These are phyloP conservation scores for Nannoperca obscura DNA, from an alignment of 2,797 vertebrate species.

Conservation along the genomic window DNA sequence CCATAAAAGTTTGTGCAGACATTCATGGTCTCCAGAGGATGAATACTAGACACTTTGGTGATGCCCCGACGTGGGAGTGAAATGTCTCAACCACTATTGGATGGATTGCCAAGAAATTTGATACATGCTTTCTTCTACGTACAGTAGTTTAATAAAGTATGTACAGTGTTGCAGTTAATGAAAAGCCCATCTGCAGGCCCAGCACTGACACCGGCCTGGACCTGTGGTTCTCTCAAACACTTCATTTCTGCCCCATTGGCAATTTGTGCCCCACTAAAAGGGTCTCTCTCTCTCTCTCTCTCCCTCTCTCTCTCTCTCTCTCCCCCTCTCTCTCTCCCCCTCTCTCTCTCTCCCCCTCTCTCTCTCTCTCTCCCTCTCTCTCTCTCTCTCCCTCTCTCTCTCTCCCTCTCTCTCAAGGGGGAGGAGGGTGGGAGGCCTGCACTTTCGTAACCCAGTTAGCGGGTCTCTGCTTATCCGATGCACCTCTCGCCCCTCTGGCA, in stretches of 20 bases:
- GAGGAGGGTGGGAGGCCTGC: conserved; percentile 44
- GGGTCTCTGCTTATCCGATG: conserved; percentile 67
- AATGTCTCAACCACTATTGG: not conserved
- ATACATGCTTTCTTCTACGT: conserved; percentile 13
- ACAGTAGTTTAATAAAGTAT: conserved; percentile 43
- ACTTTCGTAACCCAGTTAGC: conserved; percentile 85
- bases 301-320: not conserved
- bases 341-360: conserved; percentile 6
- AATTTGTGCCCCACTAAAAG: conserved; percentile 82
- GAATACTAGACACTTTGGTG: not conserved
- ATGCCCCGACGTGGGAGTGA: not conserved
- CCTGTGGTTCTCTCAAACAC: conserved; percentile 70
- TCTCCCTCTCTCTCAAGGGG: conserved; percentile 3
- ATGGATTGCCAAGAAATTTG: not conserved
- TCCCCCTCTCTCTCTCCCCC: not conserved
- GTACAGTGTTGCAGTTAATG: conserved; percentile 70
- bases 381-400: not conserved
- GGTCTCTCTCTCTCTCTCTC: conserved; percentile 38
- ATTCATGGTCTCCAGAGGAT: not conserved
- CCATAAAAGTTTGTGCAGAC: not conserved
- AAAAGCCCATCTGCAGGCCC: conserved; percentile 76
- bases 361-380: conserved; percentile 22
- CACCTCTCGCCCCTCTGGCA: conserved; percentile 68
- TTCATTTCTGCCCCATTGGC: conserved; percentile 80
- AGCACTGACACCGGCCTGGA: conserved; percentile 66